phyloP scores from a whole-genome alignment of 1,140 invertebrate species.

The Cherax destructor region DNA sequence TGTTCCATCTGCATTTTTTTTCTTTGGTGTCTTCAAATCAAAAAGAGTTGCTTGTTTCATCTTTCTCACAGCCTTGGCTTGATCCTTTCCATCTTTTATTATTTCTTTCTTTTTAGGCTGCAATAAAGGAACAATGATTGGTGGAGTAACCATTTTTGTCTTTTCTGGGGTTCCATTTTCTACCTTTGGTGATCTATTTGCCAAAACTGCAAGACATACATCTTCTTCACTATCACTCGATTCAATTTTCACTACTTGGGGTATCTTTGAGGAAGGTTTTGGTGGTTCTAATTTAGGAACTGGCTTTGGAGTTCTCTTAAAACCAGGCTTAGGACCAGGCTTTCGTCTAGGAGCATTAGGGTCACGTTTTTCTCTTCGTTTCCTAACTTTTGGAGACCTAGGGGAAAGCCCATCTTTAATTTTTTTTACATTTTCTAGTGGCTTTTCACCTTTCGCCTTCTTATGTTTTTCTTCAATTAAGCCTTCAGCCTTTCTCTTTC shows the following conservation, averaged over 20 bases:
- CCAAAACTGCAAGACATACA: slow-evolving; percentile 45
- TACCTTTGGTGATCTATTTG: slow-evolving; percentile 34
- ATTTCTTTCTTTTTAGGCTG: slow-evolving; percentile 1
- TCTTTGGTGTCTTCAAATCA: slow-evolving; percentile 44
- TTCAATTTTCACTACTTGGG: slow-evolving; percentile 17
- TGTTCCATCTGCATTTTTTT: not conserved
- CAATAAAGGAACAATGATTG: not conserved
- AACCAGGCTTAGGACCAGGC: slow-evolving; percentile 54
- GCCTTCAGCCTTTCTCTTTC: slow-evolving; percentile 45
- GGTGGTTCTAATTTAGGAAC: not conserved
- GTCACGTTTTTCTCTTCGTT: slow-evolving; percentile 28
- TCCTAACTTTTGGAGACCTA: not conserved
- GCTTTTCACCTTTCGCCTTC: slow-evolving; percentile 23
- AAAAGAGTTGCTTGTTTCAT: slow-evolving; percentile 59
- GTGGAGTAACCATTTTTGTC: not conserved
- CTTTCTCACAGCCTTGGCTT: not conserved
- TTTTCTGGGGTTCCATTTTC: slow-evolving; percentile 3
- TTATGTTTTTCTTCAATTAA: slow-evolving; percentile 20
- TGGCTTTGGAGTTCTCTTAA: slow-evolving; percentile 28
- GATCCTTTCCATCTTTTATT: slow-evolving; percentile 3
- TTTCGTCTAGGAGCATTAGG: slow-evolving; percentile 42
- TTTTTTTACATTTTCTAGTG: not conserved
- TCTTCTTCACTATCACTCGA: slow-evolving; percentile 60
- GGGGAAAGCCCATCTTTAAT: not conserved
- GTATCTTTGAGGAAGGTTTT: not conserved